Evolutionary conservation across 2,888 invertebrate species (phyloP).

Genomic region (Priocnemis perturbator): DNA sequence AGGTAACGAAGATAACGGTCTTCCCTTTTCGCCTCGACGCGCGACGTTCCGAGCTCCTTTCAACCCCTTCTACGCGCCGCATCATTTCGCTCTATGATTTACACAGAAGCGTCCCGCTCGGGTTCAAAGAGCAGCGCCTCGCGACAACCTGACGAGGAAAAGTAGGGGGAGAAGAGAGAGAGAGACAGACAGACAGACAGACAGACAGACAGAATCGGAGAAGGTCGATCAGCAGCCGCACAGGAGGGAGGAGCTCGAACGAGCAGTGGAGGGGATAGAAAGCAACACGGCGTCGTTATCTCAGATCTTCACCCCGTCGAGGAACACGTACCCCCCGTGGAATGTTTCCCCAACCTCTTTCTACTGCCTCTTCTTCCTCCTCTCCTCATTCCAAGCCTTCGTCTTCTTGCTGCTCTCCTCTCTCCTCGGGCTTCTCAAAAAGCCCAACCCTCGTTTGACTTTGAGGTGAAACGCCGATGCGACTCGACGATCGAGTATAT

Average conservation of each 20-base stretch:
- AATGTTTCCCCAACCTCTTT: constrained; percentile 50
- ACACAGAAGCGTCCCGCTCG: constrained; percentile 18
- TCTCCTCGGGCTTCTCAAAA: constrained; percentile 44
- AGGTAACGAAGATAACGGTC: constrained; percentile 7
- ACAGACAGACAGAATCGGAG: neutral
- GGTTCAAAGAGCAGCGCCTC: constrained; percentile 35
- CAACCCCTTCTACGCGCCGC: constrained; percentile 29
- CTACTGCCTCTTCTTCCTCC: neutral
- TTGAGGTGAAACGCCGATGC: constrained; percentile 35
- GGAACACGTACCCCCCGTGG: constrained; percentile 63
- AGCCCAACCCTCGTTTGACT: constrained; percentile 49
- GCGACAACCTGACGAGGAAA: neutral
- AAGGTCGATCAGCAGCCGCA: constrained; percentile 1
- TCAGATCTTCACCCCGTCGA: constrained; percentile 59
- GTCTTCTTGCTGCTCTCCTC: constrained; percentile 8
- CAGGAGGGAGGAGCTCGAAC: neutral
- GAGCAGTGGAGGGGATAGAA: constrained; percentile 33
- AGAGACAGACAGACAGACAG: neutral
- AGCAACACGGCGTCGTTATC: constrained; percentile 52
- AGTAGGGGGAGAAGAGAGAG: constrained; percentile 3
- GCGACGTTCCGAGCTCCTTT: constrained; percentile 12
- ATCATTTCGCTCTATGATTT: constrained; percentile 45
- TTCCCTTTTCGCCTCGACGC: neutral
- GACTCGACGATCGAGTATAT: no score
- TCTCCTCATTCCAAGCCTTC: constrained; percentile 9